Evolutionary conservation across 1,140 invertebrate genomes (phyloP), one percentile per base, ranked within the genome.

Genomic region (Chironomus tepperi): DNA sequence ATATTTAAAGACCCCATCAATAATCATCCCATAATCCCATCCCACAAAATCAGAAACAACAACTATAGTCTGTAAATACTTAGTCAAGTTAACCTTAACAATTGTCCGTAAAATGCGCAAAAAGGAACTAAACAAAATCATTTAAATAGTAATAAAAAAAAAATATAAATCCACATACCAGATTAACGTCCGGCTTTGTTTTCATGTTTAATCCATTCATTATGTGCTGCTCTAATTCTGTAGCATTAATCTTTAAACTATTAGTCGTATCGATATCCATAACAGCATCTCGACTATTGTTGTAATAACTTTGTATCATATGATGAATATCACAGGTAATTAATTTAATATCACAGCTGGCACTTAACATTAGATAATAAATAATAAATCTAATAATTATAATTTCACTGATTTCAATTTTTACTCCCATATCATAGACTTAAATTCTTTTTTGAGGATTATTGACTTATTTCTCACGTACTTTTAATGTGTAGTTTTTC

Each of bases 261-360:
- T 1, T n/a, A 57, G n/a, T n/a, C 18, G 18, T 21, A 12, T 57
- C n/a, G 12, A 57, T n/a, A 57, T 57, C n/a, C 47, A n/a, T n/a
- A 57, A 3, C n/a, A 57, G 12, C n/a, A 57, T 12, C n/a, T 15
- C n/a, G 47, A 12, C 12, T 57, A 57, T 57, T 57, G n/a, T n/a
- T 57, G n/a, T 57, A n/a, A n/a, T 70, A 16, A 3, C 19, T 70
- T 18, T 21, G 16, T 70, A 18, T 70, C 65, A 70, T 70, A 18
- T 70, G 9, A 70, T 70, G 65, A 19, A 70, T 70, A 70, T 70
- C 65, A 70, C 65, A 70, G 65, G 16, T 70, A 70, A 70, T 70
- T 70, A 70, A 70, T 18, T 21, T 70, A 70, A 70, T 70, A 70
- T 70, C 65, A 70, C 65, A 70, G 65, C 12, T 18, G 16, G 19